A percentile compares a stretch with the other conserved stretches of the same genome.
Evolutionary conservation across 1,140 invertebrate species (phyloP).

Genomic region (Chironomus tepperi): DNA sequence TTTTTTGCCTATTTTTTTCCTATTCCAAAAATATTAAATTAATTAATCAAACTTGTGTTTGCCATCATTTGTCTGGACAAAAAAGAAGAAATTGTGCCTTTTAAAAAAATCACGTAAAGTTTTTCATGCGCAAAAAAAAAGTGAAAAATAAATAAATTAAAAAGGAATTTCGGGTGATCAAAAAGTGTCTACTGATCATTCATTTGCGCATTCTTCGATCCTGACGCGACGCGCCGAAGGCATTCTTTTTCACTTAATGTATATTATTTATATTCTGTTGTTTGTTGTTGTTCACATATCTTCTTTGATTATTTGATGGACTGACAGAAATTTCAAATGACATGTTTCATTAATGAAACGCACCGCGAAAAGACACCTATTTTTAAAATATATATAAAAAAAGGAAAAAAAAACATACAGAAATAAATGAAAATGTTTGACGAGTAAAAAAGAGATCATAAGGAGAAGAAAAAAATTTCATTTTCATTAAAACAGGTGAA

Average conservation of each 20-base stretch:
- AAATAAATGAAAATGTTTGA: background rate
- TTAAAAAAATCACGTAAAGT: no score
- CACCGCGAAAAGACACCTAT: slow-evolving; percentile 20
- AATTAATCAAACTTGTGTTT: background rate
- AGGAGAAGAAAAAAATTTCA: background rate
- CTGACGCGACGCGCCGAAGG: background rate
- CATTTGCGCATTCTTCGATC: background rate
- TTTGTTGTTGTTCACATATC: background rate
- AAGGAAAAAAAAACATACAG: background rate
- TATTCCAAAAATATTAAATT: background rate
- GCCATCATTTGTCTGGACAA: no score
- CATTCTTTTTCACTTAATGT: background rate
- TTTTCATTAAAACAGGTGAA: background rate
- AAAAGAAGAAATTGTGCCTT: background rate
- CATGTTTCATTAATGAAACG: slow-evolving; percentile 21
- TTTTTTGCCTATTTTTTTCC: background rate
- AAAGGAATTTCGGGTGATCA: background rate
- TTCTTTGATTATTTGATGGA: slow-evolving; percentile 10
- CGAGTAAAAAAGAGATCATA: background rate
- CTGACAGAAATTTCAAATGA: slow-evolving; percentile 21
- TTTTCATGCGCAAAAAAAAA: background rate
- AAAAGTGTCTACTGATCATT: background rate
- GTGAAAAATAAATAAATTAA: background rate
- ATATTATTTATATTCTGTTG: background rate
- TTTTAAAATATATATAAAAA: background rate